Conservation (phyloP, 2,888 invertebrate species). For the Xestia xanthographa region DNA sequence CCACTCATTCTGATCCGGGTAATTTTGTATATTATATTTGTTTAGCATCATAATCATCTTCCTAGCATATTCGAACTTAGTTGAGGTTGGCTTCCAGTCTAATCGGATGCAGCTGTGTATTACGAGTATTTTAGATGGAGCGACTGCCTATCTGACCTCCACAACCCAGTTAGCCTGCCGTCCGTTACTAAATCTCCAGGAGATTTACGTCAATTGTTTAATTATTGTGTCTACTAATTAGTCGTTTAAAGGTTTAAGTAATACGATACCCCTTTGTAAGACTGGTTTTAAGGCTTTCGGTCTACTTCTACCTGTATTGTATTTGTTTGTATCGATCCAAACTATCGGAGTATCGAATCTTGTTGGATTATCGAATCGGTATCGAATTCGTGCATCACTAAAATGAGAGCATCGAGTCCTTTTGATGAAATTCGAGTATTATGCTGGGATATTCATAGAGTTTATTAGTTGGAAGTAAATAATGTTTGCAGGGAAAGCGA, state of each 20-base stretch:
- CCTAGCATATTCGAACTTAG: background rate
- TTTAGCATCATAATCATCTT: background rate
- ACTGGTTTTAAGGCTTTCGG: background rate
- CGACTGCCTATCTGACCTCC: background rate
- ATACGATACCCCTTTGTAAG: too few species aligned
- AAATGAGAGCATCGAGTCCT: slow-evolving; percentile 45
- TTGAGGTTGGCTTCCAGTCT: background rate
- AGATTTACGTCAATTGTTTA: too few species aligned
- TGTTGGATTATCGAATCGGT: background rate
- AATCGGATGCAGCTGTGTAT: background rate
- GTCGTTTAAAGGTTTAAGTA: too few species aligned
- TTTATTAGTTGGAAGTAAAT: slow-evolving; percentile 67
- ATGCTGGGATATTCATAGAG: slow-evolving; percentile 57
- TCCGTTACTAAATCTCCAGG: too few species aligned
- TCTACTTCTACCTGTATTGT: background rate
- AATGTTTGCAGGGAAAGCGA: slow-evolving; percentile 57
- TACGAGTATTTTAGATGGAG: background rate
- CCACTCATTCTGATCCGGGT: background rate
- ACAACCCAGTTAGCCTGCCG: too few species aligned
- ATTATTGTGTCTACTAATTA: too few species aligned
- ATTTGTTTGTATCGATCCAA: background rate
- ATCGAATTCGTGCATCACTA: background rate
- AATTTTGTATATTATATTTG: background rate
- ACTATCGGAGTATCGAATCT: background rate
- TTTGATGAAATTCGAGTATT: slow-evolving; percentile 66